Evolutionary conservation across 92 coral and sea anemone species (phyloP).

Genomic region (Chrysogorgia sp.): DNA sequence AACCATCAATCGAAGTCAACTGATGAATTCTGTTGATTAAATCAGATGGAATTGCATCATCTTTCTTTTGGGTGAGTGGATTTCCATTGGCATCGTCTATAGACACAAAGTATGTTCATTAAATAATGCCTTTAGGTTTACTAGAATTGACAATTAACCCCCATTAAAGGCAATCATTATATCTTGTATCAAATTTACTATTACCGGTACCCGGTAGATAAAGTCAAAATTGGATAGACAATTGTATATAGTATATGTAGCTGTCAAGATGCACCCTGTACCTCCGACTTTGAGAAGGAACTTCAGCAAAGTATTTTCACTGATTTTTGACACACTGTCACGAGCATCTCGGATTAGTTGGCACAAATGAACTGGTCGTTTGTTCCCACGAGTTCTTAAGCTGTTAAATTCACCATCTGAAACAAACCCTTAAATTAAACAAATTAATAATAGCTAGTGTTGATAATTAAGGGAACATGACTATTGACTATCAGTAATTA

Average conservation of each 20-base stretch:
- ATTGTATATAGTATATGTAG: too few species aligned
- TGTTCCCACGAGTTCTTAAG: conserved; percentile 65
- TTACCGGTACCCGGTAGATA: too few species aligned
- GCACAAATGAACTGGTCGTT: conserved; percentile 51
- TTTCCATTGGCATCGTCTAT: not conserved
- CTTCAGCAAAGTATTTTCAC: conserved; percentile 42
- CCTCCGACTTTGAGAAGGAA: conserved; percentile 60
- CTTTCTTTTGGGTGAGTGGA: not conserved
- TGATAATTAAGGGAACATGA: too few species aligned
- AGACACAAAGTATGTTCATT: not conserved
- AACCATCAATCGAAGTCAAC: too few species aligned
- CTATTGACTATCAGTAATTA: too few species aligned
- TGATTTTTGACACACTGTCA: conserved; percentile 64
- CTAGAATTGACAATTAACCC: not conserved
- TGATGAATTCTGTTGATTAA: not conserved
- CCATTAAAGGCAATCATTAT: not conserved
- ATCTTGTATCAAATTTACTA: too few species aligned
- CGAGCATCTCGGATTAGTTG: conserved; percentile 67
- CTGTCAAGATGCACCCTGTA: not conserved
- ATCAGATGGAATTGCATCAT: not conserved
- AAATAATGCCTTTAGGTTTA: not conserved
- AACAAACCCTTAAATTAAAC: conserved; percentile 59
- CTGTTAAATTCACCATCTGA: conserved; percentile 75
- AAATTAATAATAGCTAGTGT: too few species aligned
- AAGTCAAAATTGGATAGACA: too few species aligned